Percentiles rank a stretch among this genome's conserved stretches.
Conservation (phyloP, 2,113 vertebrate species). For the Eira barbara region DNA sequence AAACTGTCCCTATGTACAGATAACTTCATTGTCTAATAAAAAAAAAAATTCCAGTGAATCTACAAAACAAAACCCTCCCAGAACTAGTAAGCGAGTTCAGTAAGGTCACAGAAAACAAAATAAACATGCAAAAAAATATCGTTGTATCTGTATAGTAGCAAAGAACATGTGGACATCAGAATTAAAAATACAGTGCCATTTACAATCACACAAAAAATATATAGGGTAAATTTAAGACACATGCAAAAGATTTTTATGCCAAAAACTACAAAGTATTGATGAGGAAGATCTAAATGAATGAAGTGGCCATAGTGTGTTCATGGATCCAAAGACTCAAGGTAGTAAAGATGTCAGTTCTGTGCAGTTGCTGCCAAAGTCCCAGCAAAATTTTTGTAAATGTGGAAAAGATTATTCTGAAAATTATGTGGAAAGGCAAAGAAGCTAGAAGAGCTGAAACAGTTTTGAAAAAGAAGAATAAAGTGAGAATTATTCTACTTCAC, state of each 20-base stretch:
- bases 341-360: not conserved
- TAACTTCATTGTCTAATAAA: not conserved
- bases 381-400: not conserved
- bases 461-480: not conserved
- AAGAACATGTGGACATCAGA: not conserved
- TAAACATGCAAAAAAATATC: not conserved
- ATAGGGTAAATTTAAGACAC: not conserved
- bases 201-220: not conserved
- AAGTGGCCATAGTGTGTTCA: not conserved
- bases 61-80: not conserved
- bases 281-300: not conserved
- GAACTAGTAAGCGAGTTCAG: not conserved
- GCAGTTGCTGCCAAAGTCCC: not conserved
- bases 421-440: not conserved
- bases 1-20: not conserved
- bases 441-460: not conserved
- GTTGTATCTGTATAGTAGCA: not conserved
- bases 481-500: not conserved
- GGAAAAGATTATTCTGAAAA: constrained; percentile 25
- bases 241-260: not conserved
- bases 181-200: not conserved
- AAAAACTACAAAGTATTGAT: not conserved
- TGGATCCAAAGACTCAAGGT: not conserved
- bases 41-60: not conserved
- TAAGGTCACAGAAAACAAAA: not conserved